Evolutionary conservation across 2,797 vertebrate genomes (phyloP), one percentile per base, ranked within the genome.

Genomic region (Danio albolineatus): DNA sequence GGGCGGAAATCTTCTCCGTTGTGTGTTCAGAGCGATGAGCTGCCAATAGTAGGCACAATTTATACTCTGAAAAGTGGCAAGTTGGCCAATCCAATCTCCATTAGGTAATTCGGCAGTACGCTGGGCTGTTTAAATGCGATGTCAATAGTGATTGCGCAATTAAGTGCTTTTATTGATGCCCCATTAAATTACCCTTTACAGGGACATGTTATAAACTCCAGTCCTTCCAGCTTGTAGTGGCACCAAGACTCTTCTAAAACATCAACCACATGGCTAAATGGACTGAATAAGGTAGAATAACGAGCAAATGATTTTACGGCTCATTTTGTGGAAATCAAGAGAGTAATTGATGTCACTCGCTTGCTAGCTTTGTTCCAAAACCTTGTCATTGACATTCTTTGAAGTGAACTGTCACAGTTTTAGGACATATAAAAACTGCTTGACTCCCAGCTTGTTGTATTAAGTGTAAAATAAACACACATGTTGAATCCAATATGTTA

Each of bases 111-210:
- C 93, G 92, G 93, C 93, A 94, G 94, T 96, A 95, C 93, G 92
- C 91, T 86, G 91, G 94, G 92, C 94, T 95, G 93, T 96, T 96
- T 95, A 96, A 95, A 95, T 94, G 92, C 89, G 91, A 88, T 94
- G 95, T 96, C 95, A 94, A 96, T 95, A 96, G 92, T 94, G 92
- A 93, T 95, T 96, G 94, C 91, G 91, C 95, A 96, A 96, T 96
- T 96, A 96, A 95, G 94, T 93, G 92, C 94, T 95, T 94, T 93
- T 94, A 95, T 93, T 89, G 94, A 95, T 94, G 93, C 94, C 89
- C 95, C 93, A 94, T 96, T 95, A 96, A 95, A 91, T 87, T 85
- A 88, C 83, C 87, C 87, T 89, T 89, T 89, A 81, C 65, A 89
- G 82, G 69, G 76, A 87, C 85, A 83, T 79, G 76, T 90, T 85